These are phyloP conservation scores for Elaphurus davidianus DNA, from an alignment of 2,113 vertebrate species.

Conservation along the genomic window DNA sequence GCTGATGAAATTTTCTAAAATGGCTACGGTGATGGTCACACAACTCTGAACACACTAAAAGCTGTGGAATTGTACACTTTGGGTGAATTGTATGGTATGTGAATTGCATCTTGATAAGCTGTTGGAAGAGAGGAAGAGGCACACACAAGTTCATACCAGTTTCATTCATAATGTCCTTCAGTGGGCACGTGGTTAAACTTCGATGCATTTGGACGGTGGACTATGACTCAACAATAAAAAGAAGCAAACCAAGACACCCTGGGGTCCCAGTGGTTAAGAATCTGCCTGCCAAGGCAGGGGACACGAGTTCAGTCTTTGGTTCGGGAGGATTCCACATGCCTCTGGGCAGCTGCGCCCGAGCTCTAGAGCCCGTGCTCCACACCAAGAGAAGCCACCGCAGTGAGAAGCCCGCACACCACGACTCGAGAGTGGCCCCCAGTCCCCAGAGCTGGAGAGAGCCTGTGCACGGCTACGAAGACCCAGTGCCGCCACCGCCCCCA, in stretches of 20 bases:
- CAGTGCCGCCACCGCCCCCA: neutral
- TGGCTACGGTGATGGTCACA: neutral
- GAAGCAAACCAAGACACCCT: neutral
- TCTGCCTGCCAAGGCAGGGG: neutral
- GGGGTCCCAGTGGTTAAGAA: neutral
- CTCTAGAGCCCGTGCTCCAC: neutral
- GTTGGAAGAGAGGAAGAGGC: neutral
- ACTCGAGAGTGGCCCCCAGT: neutral
- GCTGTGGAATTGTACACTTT: neutral
- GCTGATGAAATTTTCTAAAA: neutral
- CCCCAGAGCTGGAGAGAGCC: neutral
- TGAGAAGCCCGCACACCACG: accelerated
- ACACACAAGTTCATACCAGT: neutral
- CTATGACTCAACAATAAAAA: neutral
- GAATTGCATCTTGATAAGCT: neutral
- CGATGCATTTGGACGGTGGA: accelerated
- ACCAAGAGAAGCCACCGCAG: neutral
- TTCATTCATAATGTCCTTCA: neutral
- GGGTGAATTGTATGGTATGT: neutral
- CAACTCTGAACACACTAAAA: neutral
- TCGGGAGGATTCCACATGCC: neutral
- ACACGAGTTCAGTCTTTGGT: neutral
- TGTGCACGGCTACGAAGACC: neutral
- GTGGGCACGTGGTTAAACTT: accelerated
- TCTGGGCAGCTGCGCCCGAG: accelerated